phyloP scores from a whole-genome alignment of 2,113 vertebrate species.

The Corythaixoides concolor region DNA sequence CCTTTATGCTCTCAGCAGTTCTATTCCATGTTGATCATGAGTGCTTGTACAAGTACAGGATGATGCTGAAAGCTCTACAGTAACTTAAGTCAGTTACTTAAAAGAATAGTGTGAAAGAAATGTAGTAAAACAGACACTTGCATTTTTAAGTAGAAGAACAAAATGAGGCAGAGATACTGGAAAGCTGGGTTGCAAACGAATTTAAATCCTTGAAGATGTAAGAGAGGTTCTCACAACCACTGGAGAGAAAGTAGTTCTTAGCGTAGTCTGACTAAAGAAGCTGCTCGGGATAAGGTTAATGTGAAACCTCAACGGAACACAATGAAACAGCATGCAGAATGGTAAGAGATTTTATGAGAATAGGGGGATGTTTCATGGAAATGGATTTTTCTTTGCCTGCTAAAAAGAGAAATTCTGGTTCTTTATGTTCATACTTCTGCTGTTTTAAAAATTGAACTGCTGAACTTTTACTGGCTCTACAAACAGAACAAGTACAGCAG shows the following conservation, averaged over 20 bases:
- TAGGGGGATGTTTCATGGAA: not conserved
- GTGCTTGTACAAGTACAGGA: not conserved
- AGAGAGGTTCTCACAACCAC: not conserved
- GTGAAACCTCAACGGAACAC: not conserved
- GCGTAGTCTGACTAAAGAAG: not conserved
- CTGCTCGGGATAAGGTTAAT: not conserved
- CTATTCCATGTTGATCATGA: not conserved
- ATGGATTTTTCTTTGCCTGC: not conserved
- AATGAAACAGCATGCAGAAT: not conserved
- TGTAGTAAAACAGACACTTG: not conserved
- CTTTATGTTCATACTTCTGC: rapidly evolving
- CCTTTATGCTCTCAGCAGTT: not conserved
- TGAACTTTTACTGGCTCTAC: not conserved
- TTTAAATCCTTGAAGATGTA: not conserved
- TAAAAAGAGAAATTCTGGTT: not conserved
- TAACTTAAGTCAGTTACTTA: not conserved
- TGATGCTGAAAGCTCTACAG: not conserved
- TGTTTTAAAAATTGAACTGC: not conserved
- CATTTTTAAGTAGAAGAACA: not conserved
- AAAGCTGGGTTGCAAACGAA: not conserved
- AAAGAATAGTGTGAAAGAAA: not conserved
- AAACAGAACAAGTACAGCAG: not conserved
- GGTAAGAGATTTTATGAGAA: not conserved
- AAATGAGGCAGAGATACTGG: not conserved
- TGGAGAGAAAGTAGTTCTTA: not conserved